phyloP scores from a whole-genome alignment of 2,113 vertebrate species.

The Piprites chloris region DNA sequence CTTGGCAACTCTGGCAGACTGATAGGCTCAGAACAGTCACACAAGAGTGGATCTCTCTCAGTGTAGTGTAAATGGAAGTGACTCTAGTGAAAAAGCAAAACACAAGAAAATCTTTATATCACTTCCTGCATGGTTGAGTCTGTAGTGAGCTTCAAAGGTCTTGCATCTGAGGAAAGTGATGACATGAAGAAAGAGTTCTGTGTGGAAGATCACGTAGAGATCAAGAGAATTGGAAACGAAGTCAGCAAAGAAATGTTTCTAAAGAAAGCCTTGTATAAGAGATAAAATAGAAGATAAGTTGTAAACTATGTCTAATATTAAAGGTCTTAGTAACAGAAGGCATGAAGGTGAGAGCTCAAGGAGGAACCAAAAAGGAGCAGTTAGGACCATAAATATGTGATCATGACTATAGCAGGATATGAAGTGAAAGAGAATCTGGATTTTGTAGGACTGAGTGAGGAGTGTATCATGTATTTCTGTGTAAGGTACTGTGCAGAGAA shows the following conservation, averaged over 20 bases:
- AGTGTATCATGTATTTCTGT: not conserved
- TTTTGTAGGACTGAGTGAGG: not conserved
- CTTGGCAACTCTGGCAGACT: not conserved
- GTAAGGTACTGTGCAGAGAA: not conserved
- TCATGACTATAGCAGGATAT: not conserved
- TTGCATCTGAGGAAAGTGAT: not conserved
- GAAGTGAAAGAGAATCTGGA: not conserved
- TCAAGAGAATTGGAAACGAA: conserved; percentile 46
- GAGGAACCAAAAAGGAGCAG: not conserved
- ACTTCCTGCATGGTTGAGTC: not conserved
- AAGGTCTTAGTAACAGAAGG: conserved; percentile 10
- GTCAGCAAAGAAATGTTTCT: conserved; percentile 13
- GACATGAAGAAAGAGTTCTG: not conserved
- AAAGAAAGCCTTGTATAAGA: not conserved
- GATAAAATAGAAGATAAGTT: not conserved
- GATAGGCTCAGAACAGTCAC: not conserved
- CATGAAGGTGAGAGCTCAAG: not conserved
- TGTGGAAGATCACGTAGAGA: conserved; percentile 20
- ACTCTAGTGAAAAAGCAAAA: not conserved
- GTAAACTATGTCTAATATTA: not conserved
- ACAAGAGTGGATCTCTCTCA: not conserved
- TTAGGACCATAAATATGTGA: conserved; percentile 32
- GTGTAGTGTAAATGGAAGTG: not conserved
- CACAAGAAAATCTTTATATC: not conserved
- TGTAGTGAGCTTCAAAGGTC: conserved; percentile 32